phyloP scores from a whole-genome alignment of 2,113 vertebrate species.

The Xiphophorus hellerii region DNA sequence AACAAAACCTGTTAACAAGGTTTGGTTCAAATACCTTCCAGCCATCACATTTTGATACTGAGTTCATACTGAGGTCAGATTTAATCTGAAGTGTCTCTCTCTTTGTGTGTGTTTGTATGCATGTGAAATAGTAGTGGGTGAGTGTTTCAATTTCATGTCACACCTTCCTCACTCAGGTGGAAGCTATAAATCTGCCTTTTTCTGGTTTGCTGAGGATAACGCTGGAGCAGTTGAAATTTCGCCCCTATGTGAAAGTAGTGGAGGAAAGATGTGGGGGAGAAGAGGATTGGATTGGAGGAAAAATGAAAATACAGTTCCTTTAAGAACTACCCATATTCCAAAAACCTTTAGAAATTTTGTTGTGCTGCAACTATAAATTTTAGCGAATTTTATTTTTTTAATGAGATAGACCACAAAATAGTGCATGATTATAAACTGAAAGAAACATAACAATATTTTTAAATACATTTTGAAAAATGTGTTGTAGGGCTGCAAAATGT shows the following conservation, averaged over 20 bases:
- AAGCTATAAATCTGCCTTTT: conserved; percentile 68
- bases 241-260: conserved; percentile 26
- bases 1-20: conserved; percentile 19
- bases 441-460: background rate
- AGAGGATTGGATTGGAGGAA: conserved; percentile 38
- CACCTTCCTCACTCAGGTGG: conserved; percentile 61
- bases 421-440: background rate
- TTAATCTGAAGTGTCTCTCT: conserved; percentile 44
- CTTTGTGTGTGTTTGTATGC: too few relatives aligned
- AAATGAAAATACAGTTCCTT: background rate
- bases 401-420: background rate
- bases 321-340: background rate
- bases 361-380: background rate
- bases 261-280: background rate
- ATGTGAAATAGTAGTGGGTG: conserved; percentile 7
- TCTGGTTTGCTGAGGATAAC: conserved; percentile 48
- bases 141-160: conserved; percentile 41
- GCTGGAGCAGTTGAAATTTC: conserved; percentile 24
- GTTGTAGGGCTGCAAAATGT: background rate
- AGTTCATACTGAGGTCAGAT: conserved; percentile 59
- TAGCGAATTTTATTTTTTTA: background rate
- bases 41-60: conserved; percentile 32
- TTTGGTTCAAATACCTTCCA: conserved; percentile 37
- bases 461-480: background rate
- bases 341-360: background rate